Evolutionary conservation across 35 echinoderm and acorn worm species (phyloP).

Genomic region (Apostichopus parvimensis): DNA sequence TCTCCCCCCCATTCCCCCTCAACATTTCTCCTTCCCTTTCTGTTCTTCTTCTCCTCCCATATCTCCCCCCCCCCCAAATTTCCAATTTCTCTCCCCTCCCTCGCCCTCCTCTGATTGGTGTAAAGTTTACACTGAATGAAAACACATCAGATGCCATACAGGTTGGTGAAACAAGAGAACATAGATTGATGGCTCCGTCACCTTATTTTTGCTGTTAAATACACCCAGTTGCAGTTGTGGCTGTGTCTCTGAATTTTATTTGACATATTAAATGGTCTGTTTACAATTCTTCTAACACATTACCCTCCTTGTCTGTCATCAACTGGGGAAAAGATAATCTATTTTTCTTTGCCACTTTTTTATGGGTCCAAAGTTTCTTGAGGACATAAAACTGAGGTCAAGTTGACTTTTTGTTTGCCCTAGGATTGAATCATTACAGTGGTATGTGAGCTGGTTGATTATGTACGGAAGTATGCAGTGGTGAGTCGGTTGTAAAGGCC

Average conservation of each 20-base stretch:
- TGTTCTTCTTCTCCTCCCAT: no score
- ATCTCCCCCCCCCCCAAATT: no score
- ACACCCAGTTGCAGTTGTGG: background rate
- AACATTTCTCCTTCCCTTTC: no score
- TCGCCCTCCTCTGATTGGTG: no score
- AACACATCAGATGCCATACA: no score
- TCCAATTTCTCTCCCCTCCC: no score
- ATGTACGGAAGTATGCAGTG: no score
- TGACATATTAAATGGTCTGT: conserved; percentile 48
- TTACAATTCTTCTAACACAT: conserved; percentile 47
- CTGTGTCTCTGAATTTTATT: background rate
- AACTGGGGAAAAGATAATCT: background rate
- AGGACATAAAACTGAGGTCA: conserved; percentile 28
- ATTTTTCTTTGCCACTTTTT: conserved; percentile 10
- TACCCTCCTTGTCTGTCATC: conserved; percentile 42
- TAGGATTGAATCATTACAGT: conserved; percentile 9
- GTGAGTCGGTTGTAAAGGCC: no score
- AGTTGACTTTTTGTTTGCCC: conserved; percentile 21
- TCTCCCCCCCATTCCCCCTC: no score
- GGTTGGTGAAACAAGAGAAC: no score
- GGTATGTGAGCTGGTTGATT: background rate
- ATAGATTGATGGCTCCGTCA: no score
- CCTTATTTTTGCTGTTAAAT: background rate
- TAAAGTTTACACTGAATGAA: no score
- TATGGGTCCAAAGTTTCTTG: background rate